These are phyloP conservation scores for Colossoma macropomum DNA, from an alignment of 2,113 vertebrate genomes.

Conservation along the genomic window DNA sequence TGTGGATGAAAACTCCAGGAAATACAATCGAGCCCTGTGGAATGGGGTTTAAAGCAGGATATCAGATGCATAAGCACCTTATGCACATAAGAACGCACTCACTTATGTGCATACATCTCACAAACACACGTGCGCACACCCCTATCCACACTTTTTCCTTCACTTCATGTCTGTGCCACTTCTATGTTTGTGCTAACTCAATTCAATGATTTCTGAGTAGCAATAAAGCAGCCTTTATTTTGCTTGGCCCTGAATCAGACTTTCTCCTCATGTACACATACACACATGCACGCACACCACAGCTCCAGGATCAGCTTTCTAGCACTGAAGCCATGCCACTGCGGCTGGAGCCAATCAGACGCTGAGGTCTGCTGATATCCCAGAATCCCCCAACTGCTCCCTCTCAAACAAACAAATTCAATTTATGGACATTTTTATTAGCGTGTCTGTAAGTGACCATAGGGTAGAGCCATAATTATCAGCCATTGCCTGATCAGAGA, in stretches of 20 bases:
- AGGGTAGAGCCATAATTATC: conserved; percentile 91
- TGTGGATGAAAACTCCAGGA: conserved; percentile 41
- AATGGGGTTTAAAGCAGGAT: conserved; percentile 18
- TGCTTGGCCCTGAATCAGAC: conserved; percentile 82
- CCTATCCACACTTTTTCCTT: conserved; percentile 51
- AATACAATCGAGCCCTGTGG: background rate
- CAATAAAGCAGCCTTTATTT: conserved; percentile 94
- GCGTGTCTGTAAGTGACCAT: conserved; percentile 96
- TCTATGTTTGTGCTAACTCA: conserved; percentile 87
- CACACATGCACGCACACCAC: conserved; percentile 52
- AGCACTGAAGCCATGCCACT: conserved; percentile 92
- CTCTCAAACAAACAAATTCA: conserved; percentile 95
- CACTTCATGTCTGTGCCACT: conserved; percentile 64
- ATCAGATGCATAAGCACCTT: conserved; percentile 15
- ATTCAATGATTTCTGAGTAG: conserved; percentile 98
- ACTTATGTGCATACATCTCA: background rate
- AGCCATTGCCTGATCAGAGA: conserved; percentile 85
- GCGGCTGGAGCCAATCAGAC: conserved; percentile 97
- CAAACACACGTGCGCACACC: conserved; percentile 24
- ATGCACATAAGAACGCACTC: background rate
- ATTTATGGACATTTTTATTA: conserved; percentile 99
- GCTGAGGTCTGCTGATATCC: conserved; percentile 95
- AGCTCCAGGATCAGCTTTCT: conserved; percentile 90
- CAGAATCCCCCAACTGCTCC: conserved; percentile 92
- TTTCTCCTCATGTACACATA: conserved; percentile 22